phyloP scores from a whole-genome alignment of 2,797 vertebrate genomes.

The Fundulus diaphanus region DNA sequence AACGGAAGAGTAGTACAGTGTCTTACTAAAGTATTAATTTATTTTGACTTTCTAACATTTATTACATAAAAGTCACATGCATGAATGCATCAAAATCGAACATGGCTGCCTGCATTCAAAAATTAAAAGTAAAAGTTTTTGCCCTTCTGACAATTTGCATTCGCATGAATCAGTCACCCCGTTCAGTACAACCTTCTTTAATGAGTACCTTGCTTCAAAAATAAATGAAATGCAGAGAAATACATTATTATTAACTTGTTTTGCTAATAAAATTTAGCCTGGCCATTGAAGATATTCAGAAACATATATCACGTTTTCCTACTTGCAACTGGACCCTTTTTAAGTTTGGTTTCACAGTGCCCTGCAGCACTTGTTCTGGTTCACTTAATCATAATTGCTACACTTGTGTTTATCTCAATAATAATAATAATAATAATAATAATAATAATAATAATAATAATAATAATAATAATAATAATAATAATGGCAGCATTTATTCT shows the following conservation, averaged over 20 bases:
- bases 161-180: background rate
- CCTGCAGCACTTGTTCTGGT: no score
- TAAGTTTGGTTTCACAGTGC: no score
- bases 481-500: no score
- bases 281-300: background rate
- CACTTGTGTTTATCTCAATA: no score
- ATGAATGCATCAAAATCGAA: background rate
- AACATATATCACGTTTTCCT: background rate
- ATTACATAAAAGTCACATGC: background rate
- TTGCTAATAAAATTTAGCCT: background rate
- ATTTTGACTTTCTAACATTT: background rate
- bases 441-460: no score
- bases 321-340: background rate
- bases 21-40: background rate
- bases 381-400: no score
- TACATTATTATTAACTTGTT: background rate
- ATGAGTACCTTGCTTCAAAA: background rate
- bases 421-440: no score
- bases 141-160: background rate
- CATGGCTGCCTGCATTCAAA: no score
- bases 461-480: no score
- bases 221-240: background rate
- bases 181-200: background rate
- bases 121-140: background rate
- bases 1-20: background rate